Evolutionary conservation across 1,140 invertebrate genomes (phyloP), one percentile per base, ranked within the genome.

Genomic region (Cheumatopsyche charites): DNA sequence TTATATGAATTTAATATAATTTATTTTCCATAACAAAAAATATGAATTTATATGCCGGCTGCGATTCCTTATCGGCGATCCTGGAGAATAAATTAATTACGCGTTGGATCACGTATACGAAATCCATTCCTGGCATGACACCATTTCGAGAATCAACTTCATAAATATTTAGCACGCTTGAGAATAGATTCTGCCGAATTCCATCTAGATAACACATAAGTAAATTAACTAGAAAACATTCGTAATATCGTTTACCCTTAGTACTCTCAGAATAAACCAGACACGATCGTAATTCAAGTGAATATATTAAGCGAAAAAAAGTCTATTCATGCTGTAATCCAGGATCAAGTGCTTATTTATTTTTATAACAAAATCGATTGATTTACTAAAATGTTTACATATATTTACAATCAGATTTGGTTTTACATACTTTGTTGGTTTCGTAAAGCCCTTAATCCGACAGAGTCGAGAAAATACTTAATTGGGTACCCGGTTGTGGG

Each of bases 111-210:
- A 21, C 23, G 25, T 65, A 65, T 26, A 65, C 29, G 29, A 65
- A 65, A 41, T 65, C 62, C 62, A 65, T 65, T 65, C 29, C 15
- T 7, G 12, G 61, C 17, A 41, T 41, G 23, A 36, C 26, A 62
- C 4, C 23, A 21, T 62, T 42, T 26, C 62, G 36, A 65, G 62
- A 43, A 42, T 65, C 29, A 65, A 21, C 36, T 43, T 65, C 62
- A 65, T 65, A 65, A 42, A 65, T 65, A 65, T 15, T 65, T 42
- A 65, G 15, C 21, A 4, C 55, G n/a, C 13, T 49, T 61, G 55
- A 61, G 21, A n/a, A n/a, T n/a, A 5, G 55, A 25, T 61, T 12
- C 55, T 25, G 15, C 19, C 23, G 6, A 5, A 61, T 3, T 19
- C 12, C 5, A 6, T 12, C 55, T 61, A 21, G 47, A 3, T 49